Percentiles rank a stretch among this genome's conserved stretches.
These are phyloP conservation scores for Ctenopoma multispine DNA, from an alignment of 2,797 vertebrate species.

Conservation along the genomic window DNA sequence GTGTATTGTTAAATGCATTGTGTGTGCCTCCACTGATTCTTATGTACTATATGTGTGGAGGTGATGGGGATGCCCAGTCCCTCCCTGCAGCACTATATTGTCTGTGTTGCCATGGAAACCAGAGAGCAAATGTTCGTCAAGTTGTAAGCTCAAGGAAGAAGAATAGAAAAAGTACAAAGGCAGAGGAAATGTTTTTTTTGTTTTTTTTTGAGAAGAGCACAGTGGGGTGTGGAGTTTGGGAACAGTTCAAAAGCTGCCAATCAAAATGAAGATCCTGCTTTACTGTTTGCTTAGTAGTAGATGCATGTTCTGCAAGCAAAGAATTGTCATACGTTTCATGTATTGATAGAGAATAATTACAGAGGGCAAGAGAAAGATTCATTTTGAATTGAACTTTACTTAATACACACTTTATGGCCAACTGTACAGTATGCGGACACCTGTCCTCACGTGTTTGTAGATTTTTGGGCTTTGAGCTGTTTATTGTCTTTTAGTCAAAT, in stretches of 20 bases:
- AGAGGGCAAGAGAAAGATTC: not conserved
- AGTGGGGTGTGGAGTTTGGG: constrained; percentile 24
- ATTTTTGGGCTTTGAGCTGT: too few species aligned
- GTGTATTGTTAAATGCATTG: too few species aligned
- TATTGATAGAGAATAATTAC: not conserved
- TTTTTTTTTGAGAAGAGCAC: constrained; percentile 19
- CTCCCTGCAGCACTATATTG: constrained; percentile 41
- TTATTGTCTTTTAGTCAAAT: too few species aligned
- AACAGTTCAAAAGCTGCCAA: constrained; percentile 31
- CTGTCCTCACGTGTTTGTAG: too few species aligned
- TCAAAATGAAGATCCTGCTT: constrained; percentile 33
- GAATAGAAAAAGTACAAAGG: constrained; percentile 7
- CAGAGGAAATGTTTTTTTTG: not conserved
- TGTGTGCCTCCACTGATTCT: not conserved
- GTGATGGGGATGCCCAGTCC: constrained; percentile 14
- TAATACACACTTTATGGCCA: too few species aligned
- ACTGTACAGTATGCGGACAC: too few species aligned
- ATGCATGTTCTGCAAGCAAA: not conserved
- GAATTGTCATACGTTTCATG: not conserved
- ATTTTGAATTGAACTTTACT: not conserved
- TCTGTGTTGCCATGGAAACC: constrained; percentile 71
- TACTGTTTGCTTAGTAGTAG: not conserved
- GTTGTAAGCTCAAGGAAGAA: constrained; percentile 21
- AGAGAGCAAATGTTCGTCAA: constrained; percentile 59
- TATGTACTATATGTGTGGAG: constrained; percentile 22